A percentile compares a stretch with the other conserved stretches of the same genome.
Evolutionary conservation across 2,888 invertebrate genomes (phyloP).

Genomic region (Drosophila barbarae): DNA sequence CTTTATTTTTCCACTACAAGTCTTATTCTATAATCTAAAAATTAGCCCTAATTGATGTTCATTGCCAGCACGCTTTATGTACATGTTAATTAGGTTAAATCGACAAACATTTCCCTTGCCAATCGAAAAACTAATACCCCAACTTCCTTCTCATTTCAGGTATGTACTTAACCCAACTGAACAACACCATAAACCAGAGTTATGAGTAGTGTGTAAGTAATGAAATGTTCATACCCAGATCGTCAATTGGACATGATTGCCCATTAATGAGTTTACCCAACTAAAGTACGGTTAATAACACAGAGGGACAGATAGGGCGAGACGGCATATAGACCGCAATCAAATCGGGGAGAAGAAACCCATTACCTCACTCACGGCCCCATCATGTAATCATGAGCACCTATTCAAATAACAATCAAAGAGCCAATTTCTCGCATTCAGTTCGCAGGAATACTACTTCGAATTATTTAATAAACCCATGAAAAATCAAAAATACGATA

Average conservation of each 20-base stretch:
- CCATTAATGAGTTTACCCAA: conserved; percentile 36
- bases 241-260: conserved; percentile 28
- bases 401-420: conserved; percentile 53
- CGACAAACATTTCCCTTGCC: conserved; percentile 6
- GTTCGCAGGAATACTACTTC: conserved; percentile 51
- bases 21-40: background rate
- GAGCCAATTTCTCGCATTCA: conserved; percentile 59
- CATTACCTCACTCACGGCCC: conserved; percentile 22
- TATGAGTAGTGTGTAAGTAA: conserved; percentile 36
- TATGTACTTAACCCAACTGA: conserved; percentile 42
- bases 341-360: conserved; percentile 35
- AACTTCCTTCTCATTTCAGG: conserved; percentile 45
- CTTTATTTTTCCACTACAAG: background rate
- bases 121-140: conserved; percentile 21
- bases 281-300: conserved; percentile 24
- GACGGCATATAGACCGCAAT: conserved; percentile 21
- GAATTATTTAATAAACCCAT: conserved; percentile 72
- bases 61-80: background rate
- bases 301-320: conserved; percentile 3
- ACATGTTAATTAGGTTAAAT: conserved; percentile 2
- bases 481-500: conserved; percentile 73
- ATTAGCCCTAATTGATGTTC: background rate
- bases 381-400: conserved; percentile 36
- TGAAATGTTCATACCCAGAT: conserved; percentile 34
- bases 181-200: conserved; percentile 13